Base-by-base conservation (phyloP, 2,888 invertebrate genomes). In the Sclerodermus sp. region DNA sequence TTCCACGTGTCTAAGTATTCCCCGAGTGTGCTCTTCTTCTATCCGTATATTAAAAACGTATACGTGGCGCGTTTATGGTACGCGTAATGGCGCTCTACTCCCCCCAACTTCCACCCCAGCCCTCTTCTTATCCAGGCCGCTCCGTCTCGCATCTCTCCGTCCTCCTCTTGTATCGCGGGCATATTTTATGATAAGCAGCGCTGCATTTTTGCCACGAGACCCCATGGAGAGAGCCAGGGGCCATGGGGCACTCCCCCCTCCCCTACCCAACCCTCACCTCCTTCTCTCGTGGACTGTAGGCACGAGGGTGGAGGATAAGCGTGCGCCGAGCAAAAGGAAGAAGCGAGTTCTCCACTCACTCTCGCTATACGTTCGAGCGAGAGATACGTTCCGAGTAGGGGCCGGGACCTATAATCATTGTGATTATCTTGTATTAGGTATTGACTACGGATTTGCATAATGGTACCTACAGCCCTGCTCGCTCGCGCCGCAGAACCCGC, bases 371-470 rank as follows among this genome's bases (percentile, higher is more conserved):
- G 32, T 31, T 13, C 13, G 37, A 17, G 46, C 34, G 53, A 45
- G 49, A 42, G 40, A 50, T 47, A 42, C 39, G 49, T 29, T 38
- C 45, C 30, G 43, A 42, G 44, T n/a, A 50, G 31, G 32, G 62
- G 63, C 63, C 59, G 66, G 67, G 65, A 64, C 61, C 62, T 68
- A 67, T 77, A 76, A 77, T 77, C 74, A 77, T 75, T 71, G 71
- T 75, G 73, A 77, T 77, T 76, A 77, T 76, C 74, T 76, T 71
- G 71, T 76, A 76, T 77, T 75, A 77, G 74, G 74, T 76, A 76
- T 77, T 76, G 76, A 76, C 73, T 71, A 70, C 72, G 67, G 64
- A 76, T 77, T 76, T 76, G 71, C 77, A 76, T 77, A 76, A 77
- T 76, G 69, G 71, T 68, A 70, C 64, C 69, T 68, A 67, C 60